Evolutionary conservation across 2,888 invertebrate species (phyloP).

Genomic region (Tenthredo notha): DNA sequence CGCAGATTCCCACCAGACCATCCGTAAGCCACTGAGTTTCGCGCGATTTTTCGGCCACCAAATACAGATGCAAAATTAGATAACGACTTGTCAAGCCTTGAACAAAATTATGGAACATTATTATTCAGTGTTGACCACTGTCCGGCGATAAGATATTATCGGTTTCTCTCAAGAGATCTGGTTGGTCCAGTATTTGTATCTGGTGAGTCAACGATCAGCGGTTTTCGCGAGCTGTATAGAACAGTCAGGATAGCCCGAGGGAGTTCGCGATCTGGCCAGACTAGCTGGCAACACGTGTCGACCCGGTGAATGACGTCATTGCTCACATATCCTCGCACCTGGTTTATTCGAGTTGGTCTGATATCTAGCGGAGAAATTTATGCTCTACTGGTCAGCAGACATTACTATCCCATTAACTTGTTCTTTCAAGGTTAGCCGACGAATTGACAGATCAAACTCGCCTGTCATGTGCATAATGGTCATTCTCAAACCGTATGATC

Average conservation of each 20-base stretch:
- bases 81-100: background rate
- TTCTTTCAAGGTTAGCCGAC: constrained; percentile 47
- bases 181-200: background rate
- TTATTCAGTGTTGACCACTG: background rate
- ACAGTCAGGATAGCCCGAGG: constrained; percentile 53
- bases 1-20: background rate
- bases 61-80: background rate
- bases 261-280: constrained; percentile 66
- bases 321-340: constrained; percentile 55
- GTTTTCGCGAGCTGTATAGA: constrained; percentile 42
- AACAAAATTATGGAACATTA: background rate
- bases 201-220: constrained; percentile 46
- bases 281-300: constrained; percentile 69
- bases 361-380: constrained; percentile 56
- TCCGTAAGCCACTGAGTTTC: background rate
- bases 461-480: background rate
- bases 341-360: constrained; percentile 44
- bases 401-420: constrained; percentile 63
- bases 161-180: constrained; percentile 23
- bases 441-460: constrained; percentile 35
- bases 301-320: constrained; percentile 69
- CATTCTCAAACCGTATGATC: background rate
- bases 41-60: background rate
- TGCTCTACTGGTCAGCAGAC: constrained; percentile 60
- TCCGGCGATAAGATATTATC: background rate